phyloP scores from a whole-genome alignment of 2,797 vertebrate species.

The Erpetoichthys calabaricus region DNA sequence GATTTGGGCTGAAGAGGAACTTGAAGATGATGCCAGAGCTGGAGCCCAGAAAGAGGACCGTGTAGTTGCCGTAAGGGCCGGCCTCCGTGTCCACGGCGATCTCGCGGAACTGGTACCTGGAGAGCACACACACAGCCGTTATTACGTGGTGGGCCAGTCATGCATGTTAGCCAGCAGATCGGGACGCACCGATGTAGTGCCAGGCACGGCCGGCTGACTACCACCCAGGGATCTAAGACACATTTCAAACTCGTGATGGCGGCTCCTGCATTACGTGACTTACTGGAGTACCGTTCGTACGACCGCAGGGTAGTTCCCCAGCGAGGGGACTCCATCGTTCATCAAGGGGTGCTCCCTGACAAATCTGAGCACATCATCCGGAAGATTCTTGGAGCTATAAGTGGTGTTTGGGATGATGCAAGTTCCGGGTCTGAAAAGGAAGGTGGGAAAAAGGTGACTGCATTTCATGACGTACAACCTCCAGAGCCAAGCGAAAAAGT shows the following conservation, averaged over 20 bases:
- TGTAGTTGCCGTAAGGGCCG: constrained; percentile 72
- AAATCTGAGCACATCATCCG: constrained; percentile 89
- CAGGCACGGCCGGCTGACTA: rapidly evolving
- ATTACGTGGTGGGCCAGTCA: rapidly evolving
- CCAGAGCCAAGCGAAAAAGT: constrained; percentile 17
- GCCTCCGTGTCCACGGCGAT: constrained; percentile 78
- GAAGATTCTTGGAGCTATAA: constrained; percentile 79
- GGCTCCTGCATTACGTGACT: constrained; percentile 36
- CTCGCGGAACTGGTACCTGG: constrained; percentile 78
- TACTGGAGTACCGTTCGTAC: constrained; percentile 82
- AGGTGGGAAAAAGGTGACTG: not conserved
- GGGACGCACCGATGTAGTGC: not conserved
- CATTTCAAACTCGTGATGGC: not conserved
- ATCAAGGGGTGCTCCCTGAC: constrained; percentile 90
- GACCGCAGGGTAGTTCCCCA: constrained; percentile 80
- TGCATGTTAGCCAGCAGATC: not conserved
- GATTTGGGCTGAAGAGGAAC: constrained; percentile 72
- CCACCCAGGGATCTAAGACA: constrained; percentile 9
- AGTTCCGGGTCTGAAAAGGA: constrained; percentile 64
- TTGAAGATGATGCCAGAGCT: constrained; percentile 81
- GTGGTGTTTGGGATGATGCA: constrained; percentile 69
- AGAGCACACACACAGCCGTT: rapidly evolving
- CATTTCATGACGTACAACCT: not conserved
- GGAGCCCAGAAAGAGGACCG: constrained; percentile 81
- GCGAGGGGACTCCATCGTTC: constrained; percentile 77